Percentiles rank a stretch among this genome's conserved stretches.
Conservation (phyloP, 2,797 vertebrate genomes). For the Bryconaethiops microstoma region DNA sequence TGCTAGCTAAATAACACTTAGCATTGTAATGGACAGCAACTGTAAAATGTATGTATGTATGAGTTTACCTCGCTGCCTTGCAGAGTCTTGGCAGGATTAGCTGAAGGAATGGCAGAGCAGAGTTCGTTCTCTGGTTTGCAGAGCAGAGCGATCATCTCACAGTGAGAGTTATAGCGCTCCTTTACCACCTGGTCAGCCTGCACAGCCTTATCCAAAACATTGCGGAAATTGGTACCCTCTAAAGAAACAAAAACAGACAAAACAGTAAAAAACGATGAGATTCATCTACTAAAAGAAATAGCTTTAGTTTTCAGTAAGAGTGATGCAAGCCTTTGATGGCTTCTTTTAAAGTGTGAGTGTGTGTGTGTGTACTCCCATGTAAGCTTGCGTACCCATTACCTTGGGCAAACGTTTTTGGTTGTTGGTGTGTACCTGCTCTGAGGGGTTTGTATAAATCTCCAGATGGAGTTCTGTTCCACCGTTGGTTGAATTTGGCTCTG, state of each 20-base stretch:
- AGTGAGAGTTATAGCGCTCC: conserved; percentile 89
- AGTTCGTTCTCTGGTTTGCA: conserved; percentile 93
- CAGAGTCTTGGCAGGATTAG: conserved; percentile 94
- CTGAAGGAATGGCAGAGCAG: conserved; percentile 91
- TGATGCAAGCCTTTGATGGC: no score
- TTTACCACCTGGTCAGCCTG: conserved; percentile 93
- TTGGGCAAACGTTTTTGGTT: neutral
- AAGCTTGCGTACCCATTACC: neutral
- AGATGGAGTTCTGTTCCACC: conserved; percentile 96
- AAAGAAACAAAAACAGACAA: neutral
- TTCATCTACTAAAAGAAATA: no score
- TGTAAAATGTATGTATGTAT: neutral
- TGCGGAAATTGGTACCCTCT: conserved; percentile 90
- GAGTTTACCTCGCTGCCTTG: conserved; percentile 93
- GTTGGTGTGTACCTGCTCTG: conserved; percentile 81
- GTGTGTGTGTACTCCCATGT: neutral
- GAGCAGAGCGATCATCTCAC: conserved; percentile 90
- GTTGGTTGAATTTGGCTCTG: conserved; percentile 92
- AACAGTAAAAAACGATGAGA: neutral
- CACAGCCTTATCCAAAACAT: conserved; percentile 87
- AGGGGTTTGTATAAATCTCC: conserved; percentile 94
- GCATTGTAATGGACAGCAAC: neutral
- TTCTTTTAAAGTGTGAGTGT: neutral
- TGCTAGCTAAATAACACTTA: neutral
- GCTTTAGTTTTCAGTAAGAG: no score